A percentile compares a stretch with the other conserved stretches of the same genome.
Evolutionary conservation across 2,888 invertebrate species (phyloP).

Genomic region (Aromia moschata): DNA sequence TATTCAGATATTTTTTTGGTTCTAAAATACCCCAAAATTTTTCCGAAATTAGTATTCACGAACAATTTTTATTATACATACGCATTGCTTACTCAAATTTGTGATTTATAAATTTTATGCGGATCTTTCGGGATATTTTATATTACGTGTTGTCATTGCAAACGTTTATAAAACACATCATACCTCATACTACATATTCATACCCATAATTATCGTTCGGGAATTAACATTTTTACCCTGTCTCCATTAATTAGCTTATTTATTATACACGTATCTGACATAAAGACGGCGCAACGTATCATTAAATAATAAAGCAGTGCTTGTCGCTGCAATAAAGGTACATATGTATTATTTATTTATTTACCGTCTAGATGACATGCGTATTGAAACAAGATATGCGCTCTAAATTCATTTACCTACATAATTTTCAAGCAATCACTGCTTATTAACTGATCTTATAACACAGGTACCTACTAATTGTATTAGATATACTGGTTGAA

Average conservation of each 20-base stretch:
- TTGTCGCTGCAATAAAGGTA: not conserved
- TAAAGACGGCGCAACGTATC: not conserved
- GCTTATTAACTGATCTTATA: slow-evolving; percentile 8
- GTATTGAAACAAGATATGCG: slow-evolving; percentile 6
- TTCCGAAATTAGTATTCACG: too few species aligned
- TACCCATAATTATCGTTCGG: not conserved
- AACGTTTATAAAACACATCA: too few species aligned
- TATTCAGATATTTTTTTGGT: too few species aligned
- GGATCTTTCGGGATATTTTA: too few species aligned
- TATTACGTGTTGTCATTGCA: too few species aligned
- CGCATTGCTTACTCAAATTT: too few species aligned
- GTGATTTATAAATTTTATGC: too few species aligned
- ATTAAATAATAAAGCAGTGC: slow-evolving; percentile 7
- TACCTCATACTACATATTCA: too few species aligned
- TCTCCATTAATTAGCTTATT: slow-evolving; percentile 1
- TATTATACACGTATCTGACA: not conserved
- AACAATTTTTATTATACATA: too few species aligned
- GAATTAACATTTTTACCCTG: not conserved
- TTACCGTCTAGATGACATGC: not conserved
- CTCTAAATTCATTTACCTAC: slow-evolving; percentile 12
- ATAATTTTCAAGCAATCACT: slow-evolving; percentile 5
- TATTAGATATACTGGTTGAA: too few species aligned
- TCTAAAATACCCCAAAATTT: too few species aligned
- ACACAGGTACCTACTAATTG: slow-evolving; percentile 4
- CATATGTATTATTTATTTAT: slow-evolving; percentile 8